Evolutionary conservation across 2,797 vertebrate species (phyloP).

Genomic region (Hydrocynus forskahlii): DNA sequence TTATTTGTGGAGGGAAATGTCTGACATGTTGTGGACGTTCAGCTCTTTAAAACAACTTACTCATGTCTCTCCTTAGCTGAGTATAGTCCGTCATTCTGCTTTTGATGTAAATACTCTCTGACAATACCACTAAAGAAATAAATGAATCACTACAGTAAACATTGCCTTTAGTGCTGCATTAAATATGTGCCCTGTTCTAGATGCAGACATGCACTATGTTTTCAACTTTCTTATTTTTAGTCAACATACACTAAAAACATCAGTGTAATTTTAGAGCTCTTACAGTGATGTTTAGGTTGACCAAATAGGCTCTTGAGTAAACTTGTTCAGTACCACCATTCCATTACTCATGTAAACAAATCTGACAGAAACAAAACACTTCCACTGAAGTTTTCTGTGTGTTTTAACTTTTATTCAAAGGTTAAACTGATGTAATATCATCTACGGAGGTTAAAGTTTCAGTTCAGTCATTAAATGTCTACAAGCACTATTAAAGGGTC

Average conservation of each 20-base stretch:
- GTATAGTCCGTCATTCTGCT: slow-evolving; percentile 19
- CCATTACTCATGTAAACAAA: background rate
- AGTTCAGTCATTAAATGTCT: background rate
- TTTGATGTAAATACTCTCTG: slow-evolving; percentile 56
- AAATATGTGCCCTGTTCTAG: slow-evolving; percentile 27
- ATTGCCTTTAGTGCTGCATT: slow-evolving; percentile 40
- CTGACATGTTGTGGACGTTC: slow-evolving; percentile 54
- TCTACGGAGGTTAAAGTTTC: background rate
- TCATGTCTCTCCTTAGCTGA: slow-evolving; percentile 32
- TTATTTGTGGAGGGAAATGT: slow-evolving; percentile 57
- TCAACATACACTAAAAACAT: slow-evolving; percentile 40
- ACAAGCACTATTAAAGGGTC: background rate
- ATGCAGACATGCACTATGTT: slow-evolving; percentile 37
- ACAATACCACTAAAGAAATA: slow-evolving; percentile 53
- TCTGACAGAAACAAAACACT: slow-evolving; percentile 25
- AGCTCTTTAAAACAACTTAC: slow-evolving; percentile 51
- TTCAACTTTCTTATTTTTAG: slow-evolving; percentile 26
- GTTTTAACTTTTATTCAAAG: background rate
- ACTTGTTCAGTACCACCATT: background rate
- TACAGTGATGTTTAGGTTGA: slow-evolving; percentile 14
- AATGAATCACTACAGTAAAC: slow-evolving; percentile 56
- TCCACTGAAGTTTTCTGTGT: background rate
- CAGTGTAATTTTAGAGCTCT: slow-evolving; percentile 42
- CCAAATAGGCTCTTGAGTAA: slow-evolving; percentile 10
- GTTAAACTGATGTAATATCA: background rate